phyloP scores from a whole-genome alignment of 1,140 invertebrate genomes.

The Zaprionus vittiger region DNA sequence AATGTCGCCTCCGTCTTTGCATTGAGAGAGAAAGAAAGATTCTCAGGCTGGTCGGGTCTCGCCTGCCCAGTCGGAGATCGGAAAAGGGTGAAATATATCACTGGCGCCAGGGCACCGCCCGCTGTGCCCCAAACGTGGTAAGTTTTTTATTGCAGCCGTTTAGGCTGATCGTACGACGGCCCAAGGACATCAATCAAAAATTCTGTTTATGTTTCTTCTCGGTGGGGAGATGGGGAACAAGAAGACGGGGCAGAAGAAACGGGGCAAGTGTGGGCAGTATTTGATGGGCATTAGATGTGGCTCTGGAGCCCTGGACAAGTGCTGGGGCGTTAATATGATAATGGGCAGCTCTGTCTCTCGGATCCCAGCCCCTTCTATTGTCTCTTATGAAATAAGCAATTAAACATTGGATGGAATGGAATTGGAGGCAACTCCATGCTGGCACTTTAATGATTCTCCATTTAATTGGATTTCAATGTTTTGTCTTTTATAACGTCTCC shows the following conservation, averaged over 20 bases:
- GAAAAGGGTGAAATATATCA: constrained; percentile 82
- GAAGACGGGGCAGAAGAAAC: constrained; percentile 5
- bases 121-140: constrained; percentile 74
- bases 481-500: constrained; percentile 36
- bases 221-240: too few relatives aligned
- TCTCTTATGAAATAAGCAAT: constrained; percentile 78
- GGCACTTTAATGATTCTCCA: constrained; percentile 67
- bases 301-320: background rate
- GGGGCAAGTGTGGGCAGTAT: constrained; percentile 33
- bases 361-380: constrained; percentile 47
- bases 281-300: constrained; percentile 43
- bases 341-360: constrained; percentile 64
- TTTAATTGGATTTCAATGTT: constrained; percentile 82
- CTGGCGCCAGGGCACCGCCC: constrained; percentile 76
- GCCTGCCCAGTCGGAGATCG: constrained; percentile 41
- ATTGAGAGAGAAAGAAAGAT: constrained; percentile 5
- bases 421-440: constrained; percentile 70
- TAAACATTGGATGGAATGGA: constrained; percentile 58
- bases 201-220: constrained; percentile 11
- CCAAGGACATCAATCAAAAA: constrained; percentile 80
- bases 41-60: constrained; percentile 40
- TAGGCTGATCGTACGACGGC: constrained; percentile 73
- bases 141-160: constrained; percentile 82
- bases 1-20: constrained; percentile 24
- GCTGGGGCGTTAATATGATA: constrained; percentile 77